Evolutionary conservation across 2,888 invertebrate species (phyloP).

Genomic region (Cyclophora punctaria): DNA sequence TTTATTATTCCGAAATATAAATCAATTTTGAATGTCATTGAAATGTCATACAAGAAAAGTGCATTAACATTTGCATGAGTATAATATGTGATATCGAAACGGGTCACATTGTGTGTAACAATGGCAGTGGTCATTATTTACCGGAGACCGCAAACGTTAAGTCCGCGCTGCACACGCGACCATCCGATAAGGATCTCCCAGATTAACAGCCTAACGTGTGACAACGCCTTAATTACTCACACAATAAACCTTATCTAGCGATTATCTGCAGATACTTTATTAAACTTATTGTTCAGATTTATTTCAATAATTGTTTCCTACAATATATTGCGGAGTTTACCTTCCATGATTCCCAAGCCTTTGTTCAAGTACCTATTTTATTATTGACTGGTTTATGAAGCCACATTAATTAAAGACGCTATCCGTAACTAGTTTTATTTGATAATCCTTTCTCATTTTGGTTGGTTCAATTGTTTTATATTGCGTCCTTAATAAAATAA

Average conservation of each 20-base stretch:
- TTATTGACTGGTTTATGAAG: too few relatives aligned
- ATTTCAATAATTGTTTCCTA: background rate
- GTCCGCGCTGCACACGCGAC: conserved; percentile 45
- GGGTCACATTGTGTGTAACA: conserved; percentile 36
- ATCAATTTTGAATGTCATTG: conserved; percentile 47
- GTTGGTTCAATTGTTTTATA: conserved; percentile 9
- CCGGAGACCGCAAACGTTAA: conserved; percentile 17
- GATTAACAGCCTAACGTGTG: conserved; percentile 61
- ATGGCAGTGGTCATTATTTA: conserved; percentile 37
- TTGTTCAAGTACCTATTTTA: too few relatives aligned
- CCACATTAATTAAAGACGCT: conserved; percentile 3
- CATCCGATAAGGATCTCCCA: conserved; percentile 63
- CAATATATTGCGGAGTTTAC: conserved; percentile 46
- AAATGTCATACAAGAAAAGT: conserved; percentile 51
- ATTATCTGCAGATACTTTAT: conserved; percentile 34
- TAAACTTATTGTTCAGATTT: conserved; percentile 3
- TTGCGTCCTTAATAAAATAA: conserved; percentile 38
- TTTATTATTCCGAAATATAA: conserved; percentile 27
- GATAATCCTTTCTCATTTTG: background rate
- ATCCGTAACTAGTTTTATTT: background rate
- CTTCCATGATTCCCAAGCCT: too few relatives aligned
- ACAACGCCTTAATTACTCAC: conserved; percentile 64
- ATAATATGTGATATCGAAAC: conserved; percentile 11
- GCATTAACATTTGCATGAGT: conserved; percentile 45
- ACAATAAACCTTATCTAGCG: conserved; percentile 53